Percentiles rank a stretch among this genome's conserved stretches.
These are phyloP conservation scores for Anthopleura xanthogrammica DNA, from an alignment of 92 coral and sea anemone species.

Conservation along the genomic window DNA sequence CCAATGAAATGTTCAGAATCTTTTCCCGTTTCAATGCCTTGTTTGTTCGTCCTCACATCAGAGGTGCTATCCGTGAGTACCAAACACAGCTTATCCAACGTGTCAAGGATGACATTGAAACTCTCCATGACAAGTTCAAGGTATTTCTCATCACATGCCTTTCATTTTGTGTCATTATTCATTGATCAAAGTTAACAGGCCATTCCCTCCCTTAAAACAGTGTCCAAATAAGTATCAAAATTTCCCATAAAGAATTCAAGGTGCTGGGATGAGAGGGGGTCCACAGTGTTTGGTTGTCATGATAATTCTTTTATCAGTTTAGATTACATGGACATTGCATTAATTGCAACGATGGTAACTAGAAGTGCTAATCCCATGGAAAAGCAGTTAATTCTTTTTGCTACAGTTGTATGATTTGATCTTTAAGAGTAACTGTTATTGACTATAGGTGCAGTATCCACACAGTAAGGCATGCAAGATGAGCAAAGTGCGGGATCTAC, in stretches of 20 bases:
- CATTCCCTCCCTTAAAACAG: too few relatives aligned
- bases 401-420: neutral
- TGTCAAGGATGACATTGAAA: conserved; percentile 97
- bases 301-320: too few relatives aligned
- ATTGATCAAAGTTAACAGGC: too few relatives aligned
- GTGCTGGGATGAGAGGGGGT: too few relatives aligned
- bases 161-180: too few relatives aligned
- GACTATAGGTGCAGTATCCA: conserved; percentile 88
- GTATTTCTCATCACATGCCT: conserved; percentile 27
- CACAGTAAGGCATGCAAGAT: conserved; percentile 97
- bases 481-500: conserved; percentile 96
- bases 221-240: too few relatives aligned
- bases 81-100: conserved; percentile 98
- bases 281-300: too few relatives aligned
- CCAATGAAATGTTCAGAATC: conserved; percentile 97
- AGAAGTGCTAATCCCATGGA: too few relatives aligned
- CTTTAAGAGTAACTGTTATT: neutral
- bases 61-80: conserved; percentile 98
- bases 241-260: too few relatives aligned
- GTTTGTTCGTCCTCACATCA: conserved; percentile 97
- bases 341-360: too few relatives aligned
- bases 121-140: conserved; percentile 97
- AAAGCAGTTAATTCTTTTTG: neutral
- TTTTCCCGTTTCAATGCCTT: conserved; percentile 96
- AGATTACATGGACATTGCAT: too few relatives aligned